These are phyloP conservation scores for Chalcosyrphus nemorum DNA, from an alignment of 2,888 invertebrate species.

Conservation along the genomic window DNA sequence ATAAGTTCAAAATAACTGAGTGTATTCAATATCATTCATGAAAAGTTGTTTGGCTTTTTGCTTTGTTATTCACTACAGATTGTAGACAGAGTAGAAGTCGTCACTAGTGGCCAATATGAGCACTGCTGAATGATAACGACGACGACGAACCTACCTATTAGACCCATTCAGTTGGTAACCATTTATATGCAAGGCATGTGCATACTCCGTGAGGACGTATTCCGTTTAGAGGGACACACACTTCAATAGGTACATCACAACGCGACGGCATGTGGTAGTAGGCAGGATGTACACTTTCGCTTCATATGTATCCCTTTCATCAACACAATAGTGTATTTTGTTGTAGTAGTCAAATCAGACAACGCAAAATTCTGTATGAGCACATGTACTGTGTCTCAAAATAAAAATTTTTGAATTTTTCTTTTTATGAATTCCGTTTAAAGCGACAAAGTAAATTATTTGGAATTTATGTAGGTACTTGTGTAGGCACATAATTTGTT, in stretches of 20 bases:
- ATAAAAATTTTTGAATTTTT: no score
- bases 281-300: conserved; percentile 1
- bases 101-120: background rate
- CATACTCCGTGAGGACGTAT: background rate
- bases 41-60: background rate
- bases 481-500: no score
- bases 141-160: conserved; percentile 23
- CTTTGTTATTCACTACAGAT: background rate
- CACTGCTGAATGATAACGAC: conserved; percentile 30
- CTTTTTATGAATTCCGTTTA: no score
- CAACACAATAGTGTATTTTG: background rate
- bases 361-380: background rate
- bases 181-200: conserved; percentile 27
- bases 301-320: conserved; percentile 11
- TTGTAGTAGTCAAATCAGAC: background rate
- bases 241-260: background rate
- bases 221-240: background rate
- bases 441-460: no score
- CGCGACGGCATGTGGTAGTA: background rate
- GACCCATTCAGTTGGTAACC: background rate
- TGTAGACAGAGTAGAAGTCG: background rate
- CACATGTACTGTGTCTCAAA: no score
- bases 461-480: no score
- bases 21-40: conserved; percentile 19
- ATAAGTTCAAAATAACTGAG: background rate